Conservation (phyloP, 2,888 invertebrate genomes). For the Cheilosia urbana region DNA sequence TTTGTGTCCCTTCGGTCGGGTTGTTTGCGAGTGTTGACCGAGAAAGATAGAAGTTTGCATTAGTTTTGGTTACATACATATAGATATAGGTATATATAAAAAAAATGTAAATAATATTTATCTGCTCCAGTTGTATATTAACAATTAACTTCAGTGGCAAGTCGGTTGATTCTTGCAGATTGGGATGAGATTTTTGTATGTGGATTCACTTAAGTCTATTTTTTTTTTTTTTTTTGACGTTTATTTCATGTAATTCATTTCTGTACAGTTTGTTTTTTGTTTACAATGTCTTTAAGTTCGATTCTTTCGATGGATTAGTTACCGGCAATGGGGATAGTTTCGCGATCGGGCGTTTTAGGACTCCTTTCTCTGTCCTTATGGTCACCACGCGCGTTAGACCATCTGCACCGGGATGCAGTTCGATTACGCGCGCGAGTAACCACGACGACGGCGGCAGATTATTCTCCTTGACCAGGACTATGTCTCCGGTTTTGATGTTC, state of each 20-base stretch:
- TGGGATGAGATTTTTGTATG: no score
- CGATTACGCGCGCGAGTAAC: constrained; percentile 1
- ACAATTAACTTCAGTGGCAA: no score
- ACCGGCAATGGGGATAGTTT: constrained; percentile 2
- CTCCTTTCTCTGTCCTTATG: neutral
- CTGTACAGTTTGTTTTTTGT: neutral
- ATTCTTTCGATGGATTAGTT: neutral
- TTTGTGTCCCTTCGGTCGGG: no score
- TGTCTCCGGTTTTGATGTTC: constrained; percentile 20
- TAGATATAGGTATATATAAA: neutral
- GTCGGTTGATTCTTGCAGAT: no score
- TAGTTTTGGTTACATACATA: neutral
- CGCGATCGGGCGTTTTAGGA: neutral
- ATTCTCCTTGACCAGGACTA: constrained; percentile 15
- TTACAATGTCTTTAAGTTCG: neutral
- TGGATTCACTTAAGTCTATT: no score
- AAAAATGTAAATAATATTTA: neutral
- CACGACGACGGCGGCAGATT: constrained; percentile 25
- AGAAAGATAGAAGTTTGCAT: neutral
- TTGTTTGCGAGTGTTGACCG: neutral
- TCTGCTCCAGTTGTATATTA: neutral
- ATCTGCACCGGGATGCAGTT: neutral
- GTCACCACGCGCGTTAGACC: neutral
- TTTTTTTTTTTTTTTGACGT: no score
- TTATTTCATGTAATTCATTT: neutral